Evolutionary conservation across 2,888 invertebrate genomes (phyloP).

Genomic region (Trissonchulus sp.): DNA sequence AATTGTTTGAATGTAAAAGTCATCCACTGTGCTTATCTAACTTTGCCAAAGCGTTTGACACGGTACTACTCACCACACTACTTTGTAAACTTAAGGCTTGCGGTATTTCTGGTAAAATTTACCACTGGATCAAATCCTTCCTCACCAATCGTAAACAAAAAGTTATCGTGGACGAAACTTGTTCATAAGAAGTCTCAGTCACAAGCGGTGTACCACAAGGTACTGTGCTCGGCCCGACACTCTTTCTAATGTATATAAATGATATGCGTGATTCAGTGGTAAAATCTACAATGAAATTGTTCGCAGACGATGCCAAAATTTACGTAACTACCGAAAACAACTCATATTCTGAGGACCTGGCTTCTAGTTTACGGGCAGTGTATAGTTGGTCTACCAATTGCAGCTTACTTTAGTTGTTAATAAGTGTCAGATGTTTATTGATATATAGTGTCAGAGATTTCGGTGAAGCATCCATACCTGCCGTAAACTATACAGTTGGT

Average conservation of each 20-base stretch:
- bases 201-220: conserved; percentile 20
- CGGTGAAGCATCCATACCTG: no score
- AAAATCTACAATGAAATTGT: neutral
- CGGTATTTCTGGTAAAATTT: neutral
- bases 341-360: no score
- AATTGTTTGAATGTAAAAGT: no score
- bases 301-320: conserved; percentile 12
- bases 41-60: conserved; percentile 12
- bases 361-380: no score
- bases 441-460: no score
- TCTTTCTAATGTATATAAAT: conserved; percentile 24
- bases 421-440: no score
- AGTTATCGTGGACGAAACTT: neutral
- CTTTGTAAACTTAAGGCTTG: neutral
- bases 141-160: neutral
- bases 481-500: no score
- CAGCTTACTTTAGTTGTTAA: no score
- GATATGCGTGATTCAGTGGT: neutral
- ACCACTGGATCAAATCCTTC: neutral
- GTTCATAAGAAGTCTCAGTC: neutral
- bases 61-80: neutral
- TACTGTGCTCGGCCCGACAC: conserved; percentile 2
- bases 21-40: no score
- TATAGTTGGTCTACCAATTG: no score
- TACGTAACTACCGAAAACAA: no score